Conservation (phyloP, 2,797 vertebrate species). For the Liparis tanakae region DNA sequence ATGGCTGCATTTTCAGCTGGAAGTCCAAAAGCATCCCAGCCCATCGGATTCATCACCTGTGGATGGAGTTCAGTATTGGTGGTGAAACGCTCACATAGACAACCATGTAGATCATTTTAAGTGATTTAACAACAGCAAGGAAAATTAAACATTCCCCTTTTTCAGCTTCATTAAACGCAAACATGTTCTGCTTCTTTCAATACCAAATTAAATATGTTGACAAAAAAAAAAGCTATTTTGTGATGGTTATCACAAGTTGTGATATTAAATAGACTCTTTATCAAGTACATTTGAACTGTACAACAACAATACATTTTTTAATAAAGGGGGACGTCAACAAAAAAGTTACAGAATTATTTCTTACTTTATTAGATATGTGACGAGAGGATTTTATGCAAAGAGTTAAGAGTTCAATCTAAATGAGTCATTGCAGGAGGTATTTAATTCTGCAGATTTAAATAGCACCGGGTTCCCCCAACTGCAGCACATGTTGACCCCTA, state of each 20-base stretch:
- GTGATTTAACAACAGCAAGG: not conserved
- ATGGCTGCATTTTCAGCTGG: constrained; percentile 98
- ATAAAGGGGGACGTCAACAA: too few species aligned
- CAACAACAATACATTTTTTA: not conserved
- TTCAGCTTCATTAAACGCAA: not conserved
- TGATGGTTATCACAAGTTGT: not conserved
- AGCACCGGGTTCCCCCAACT: not conserved
- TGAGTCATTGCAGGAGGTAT: not conserved
- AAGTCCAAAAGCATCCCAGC: constrained; percentile 98
- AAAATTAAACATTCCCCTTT: not conserved
- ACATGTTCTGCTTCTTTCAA: not conserved
- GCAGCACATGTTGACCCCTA: constrained; percentile 6
- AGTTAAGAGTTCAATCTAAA: not conserved
- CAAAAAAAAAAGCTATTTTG: not conserved
- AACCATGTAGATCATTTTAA: not conserved
- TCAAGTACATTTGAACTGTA: not conserved
- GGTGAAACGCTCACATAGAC: not conserved
- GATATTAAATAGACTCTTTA: not conserved
- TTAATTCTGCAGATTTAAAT: constrained; percentile 10
- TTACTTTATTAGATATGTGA: too few species aligned
- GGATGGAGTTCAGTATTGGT: constrained; percentile 4
- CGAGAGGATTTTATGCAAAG: constrained; percentile 3
- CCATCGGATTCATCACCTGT: constrained; percentile 98
- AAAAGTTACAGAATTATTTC: too few species aligned
- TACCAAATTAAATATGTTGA: constrained; percentile 3